phyloP scores from a whole-genome alignment of 23 tunicate species.

The Botrylloides violaceus region DNA sequence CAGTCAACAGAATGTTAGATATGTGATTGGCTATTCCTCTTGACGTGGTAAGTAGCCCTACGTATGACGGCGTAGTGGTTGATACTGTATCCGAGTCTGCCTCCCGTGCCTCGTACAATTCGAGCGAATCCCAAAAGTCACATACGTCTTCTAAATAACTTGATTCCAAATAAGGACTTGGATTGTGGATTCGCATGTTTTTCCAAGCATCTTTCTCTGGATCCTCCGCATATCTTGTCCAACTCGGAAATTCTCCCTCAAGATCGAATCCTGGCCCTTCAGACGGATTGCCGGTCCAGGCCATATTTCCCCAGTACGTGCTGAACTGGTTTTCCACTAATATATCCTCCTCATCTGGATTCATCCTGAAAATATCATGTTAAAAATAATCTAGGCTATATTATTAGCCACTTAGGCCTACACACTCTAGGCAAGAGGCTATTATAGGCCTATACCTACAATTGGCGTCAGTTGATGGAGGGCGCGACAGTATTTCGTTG shows the following conservation, averaged over 20 bases:
- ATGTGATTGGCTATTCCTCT: neutral
- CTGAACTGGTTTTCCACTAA: constrained; percentile 3
- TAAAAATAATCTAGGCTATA: neutral
- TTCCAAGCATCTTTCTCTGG: neutral
- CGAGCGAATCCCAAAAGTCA: constrained; percentile 23
- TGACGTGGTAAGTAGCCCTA: neutral
- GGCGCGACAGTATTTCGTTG: no score
- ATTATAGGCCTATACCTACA: no score
- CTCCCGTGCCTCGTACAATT: neutral
- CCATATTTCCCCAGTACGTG: constrained; percentile 21
- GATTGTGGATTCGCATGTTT: constrained; percentile 5
- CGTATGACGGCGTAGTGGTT: neutral
- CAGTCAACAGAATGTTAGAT: no score
- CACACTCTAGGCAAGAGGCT: no score
- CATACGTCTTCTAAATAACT: neutral
- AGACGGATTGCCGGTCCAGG: constrained; percentile 17
- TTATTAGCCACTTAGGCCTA: neutral
- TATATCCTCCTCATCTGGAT: constrained; percentile 1
- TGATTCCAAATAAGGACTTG: neutral
- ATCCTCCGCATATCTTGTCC: neutral
- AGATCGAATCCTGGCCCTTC: neutral
- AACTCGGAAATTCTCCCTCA: neutral
- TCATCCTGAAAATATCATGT: neutral
- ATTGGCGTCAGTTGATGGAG: no score
- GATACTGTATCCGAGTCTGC: neutral